Evolutionary conservation across 2,113 vertebrate genomes (phyloP).

Genomic region (Lamprologus tigripictilis): DNA sequence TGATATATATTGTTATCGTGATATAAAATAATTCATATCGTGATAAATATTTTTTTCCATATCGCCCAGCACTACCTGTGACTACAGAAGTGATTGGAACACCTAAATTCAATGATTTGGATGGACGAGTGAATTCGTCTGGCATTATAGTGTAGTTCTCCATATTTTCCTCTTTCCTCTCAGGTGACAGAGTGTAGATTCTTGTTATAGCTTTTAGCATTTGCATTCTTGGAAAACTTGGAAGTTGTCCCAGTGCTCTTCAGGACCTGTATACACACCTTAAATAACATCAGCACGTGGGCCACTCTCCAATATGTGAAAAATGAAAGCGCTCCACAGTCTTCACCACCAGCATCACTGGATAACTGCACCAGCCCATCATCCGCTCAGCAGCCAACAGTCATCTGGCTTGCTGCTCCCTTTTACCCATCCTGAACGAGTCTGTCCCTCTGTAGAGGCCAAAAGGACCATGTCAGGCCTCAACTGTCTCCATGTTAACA

Average conservation of each 20-base stretch:
- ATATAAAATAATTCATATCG: not conserved
- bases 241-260: not conserved
- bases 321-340: not conserved
- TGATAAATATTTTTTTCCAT: not conserved
- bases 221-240: not conserved
- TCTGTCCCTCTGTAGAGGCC: constrained; percentile 7
- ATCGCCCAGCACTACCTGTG: not conserved
- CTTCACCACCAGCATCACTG: constrained; percentile 14
- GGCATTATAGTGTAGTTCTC: not conserved
- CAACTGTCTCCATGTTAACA: constrained; percentile 25
- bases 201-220: not conserved
- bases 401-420: not conserved
- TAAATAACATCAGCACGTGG: not conserved
- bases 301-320: not conserved
- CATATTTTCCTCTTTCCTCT: not conserved
- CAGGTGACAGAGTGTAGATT: not conserved
- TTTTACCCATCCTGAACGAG: not conserved
- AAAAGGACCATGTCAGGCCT: constrained; percentile 8
- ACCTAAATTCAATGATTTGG: not conserved
- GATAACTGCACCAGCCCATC: constrained; percentile 14
- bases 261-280: not conserved
- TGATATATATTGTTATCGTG: not conserved
- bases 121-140: not conserved
- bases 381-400: constrained; percentile 10
- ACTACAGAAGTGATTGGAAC: not conserved